Base-by-base conservation (phyloP, 1,140 invertebrate species). In the Trichomalopsis sarcophagae region DNA sequence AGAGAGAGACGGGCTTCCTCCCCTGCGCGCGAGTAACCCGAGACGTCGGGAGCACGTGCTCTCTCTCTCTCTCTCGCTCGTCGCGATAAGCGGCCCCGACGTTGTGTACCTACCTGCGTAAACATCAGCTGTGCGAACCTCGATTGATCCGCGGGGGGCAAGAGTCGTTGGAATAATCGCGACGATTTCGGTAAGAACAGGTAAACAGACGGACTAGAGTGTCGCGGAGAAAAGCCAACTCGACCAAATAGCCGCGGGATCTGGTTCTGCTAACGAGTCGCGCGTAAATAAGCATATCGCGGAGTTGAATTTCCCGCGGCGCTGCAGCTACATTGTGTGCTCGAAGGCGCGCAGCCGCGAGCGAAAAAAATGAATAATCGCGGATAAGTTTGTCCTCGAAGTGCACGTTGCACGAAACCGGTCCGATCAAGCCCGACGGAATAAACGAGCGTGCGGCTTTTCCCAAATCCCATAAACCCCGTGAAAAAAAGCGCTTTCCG, bases 31-130 rank as follows among this genome's bases (percentile, higher is more conserved):
- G 55, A 76, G 55, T 66, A 83, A 83, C 69, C 40, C 81, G 81
- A 82, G 69, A 62, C 69, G 27, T 55, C 68, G 11, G 27, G 36
- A 47, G 68, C 69, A 82, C 81, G 81, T 73, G 71, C 30, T 55
- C 30, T 71, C 10, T 71, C 68, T 13, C 23, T 71, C 55, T 21
- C 17, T 50, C 27, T 68, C 21, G 9, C 66, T 23, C 21, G 10
- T 23, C 68, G 27, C 14, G 33, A 47, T 76, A 47, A 47, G 33
- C 74, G 21, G 17, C 23, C 33, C 27, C 55, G 55, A n/a, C 55
- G 55, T 44, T 17, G 21, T 21, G 17, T 23, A n/a, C 36, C 33
- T 21, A 47, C 23, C 44, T 76, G 74, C 74, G 36, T 23, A 76
- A 76, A 76, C 74, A 76, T 40, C 74, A 76, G 74, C 55, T 62